Conservation (phyloP, 2,888 invertebrate species). For the Nomada fucata region DNA sequence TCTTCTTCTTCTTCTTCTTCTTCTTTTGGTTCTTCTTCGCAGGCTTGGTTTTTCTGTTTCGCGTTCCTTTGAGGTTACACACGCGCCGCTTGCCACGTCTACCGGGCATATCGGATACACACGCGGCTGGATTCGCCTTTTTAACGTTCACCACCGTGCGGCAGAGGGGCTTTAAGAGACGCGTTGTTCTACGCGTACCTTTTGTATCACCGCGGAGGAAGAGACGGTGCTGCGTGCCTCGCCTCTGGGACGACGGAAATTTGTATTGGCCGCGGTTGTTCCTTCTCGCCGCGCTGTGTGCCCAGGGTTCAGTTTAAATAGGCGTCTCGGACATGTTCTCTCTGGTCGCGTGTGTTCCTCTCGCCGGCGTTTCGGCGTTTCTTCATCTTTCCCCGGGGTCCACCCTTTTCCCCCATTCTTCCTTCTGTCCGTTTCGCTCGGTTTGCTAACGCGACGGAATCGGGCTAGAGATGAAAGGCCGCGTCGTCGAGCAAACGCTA, state of each 20-base stretch:
- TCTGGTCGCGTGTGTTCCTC: constrained; percentile 21
- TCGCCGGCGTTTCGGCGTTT: constrained; percentile 17
- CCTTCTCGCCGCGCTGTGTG: constrained; percentile 18
- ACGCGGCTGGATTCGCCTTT: constrained; percentile 7
- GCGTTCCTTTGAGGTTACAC: constrained; percentile 52
- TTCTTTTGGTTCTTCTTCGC: constrained; percentile 2
- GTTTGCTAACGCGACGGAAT: constrained; percentile 3
- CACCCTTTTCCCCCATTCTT: neutral
- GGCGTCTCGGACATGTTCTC: constrained; percentile 29
- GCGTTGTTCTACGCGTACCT: neutral
- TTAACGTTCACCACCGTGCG: neutral
- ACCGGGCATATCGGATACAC: constrained; percentile 8
- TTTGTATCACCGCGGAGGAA: neutral
- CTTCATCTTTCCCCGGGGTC: neutral
- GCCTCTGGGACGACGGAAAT: constrained; percentile 38
- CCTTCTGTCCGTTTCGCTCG: neutral
- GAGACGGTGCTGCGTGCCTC: neutral
- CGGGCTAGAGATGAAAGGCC: constrained; percentile 36
- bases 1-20: constrained; percentile 2
- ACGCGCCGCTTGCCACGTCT: constrained; percentile 41
- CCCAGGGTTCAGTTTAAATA: constrained; percentile 46
- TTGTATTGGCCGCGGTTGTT: constrained; percentile 14
- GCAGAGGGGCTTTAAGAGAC: neutral
- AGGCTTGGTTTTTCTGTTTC: neutral
- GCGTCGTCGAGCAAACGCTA: constrained; percentile 52